phyloP scores from a whole-genome alignment of 2,888 invertebrate species.

The Artemia sp. region DNA sequence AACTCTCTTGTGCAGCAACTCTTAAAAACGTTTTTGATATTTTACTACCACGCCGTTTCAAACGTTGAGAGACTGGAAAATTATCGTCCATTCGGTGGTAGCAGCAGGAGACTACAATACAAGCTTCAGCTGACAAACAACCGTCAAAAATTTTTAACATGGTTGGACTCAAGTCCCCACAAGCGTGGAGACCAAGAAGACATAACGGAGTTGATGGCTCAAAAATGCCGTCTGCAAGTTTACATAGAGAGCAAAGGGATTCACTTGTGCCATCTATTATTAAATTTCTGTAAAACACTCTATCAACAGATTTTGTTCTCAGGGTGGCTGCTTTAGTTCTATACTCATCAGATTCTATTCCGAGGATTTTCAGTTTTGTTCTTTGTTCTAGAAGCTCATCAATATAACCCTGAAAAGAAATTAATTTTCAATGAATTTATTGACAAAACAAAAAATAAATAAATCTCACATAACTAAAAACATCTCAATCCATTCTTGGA shows the following conservation, averaged over 20 bases:
- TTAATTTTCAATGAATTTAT: too few species aligned
- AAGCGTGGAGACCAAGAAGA: conserved; percentile 53
- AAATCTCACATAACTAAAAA: too few species aligned
- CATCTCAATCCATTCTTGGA: too few species aligned
- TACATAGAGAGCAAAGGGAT: not conserved
- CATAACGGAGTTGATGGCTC: conserved; percentile 27
- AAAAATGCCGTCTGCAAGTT: not conserved
- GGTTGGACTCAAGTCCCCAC: conserved; percentile 52
- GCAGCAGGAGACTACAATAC: conserved; percentile 58
- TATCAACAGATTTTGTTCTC: not conserved
- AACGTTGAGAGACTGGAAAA: conserved; percentile 31
- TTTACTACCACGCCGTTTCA: conserved; percentile 29
- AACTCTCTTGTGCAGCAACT: conserved; percentile 50
- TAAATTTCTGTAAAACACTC: not conserved
- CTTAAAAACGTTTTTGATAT: conserved; percentile 48
- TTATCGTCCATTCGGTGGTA: conserved; percentile 48
- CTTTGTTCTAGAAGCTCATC: not conserved
- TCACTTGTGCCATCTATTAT: conserved; percentile 12
- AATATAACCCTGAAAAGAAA: not conserved
- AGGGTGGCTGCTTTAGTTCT: not conserved
- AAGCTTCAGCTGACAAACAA: conserved; percentile 38
- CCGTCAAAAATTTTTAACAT: conserved; percentile 47
- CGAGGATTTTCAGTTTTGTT: not conserved
- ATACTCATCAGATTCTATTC: conserved; percentile 12
- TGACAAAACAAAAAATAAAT: too few species aligned